phyloP scores from a whole-genome alignment of 2,113 vertebrate genomes.

The Ibidorhyncha struthersii region DNA sequence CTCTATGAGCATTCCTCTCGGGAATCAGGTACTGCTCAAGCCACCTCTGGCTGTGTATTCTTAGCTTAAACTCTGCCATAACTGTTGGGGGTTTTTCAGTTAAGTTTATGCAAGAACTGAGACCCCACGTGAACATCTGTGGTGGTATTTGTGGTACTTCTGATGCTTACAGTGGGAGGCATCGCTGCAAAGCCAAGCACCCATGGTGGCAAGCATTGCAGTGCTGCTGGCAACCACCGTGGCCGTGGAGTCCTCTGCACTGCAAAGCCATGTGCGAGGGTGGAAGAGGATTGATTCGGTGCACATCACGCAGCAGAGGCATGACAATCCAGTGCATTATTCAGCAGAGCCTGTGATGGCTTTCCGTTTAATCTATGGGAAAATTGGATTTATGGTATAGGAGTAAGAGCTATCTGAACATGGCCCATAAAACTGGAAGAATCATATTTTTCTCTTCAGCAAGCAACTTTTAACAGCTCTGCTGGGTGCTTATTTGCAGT shows the following conservation, averaged over 20 bases:
- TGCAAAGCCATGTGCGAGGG: accelerated
- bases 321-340: neutral
- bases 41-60: neutral
- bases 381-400: conserved; percentile 50
- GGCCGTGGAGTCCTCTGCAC: accelerated
- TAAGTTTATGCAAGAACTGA: neutral
- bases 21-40: accelerated
- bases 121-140: accelerated
- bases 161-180: accelerated
- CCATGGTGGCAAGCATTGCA: neutral
- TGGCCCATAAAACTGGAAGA: conserved; percentile 42
- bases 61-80: neutral
- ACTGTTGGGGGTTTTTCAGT: neutral
- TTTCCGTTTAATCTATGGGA: conserved; percentile 43
- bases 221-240: neutral
- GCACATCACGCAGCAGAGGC: neutral
- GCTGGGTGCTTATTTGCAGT: conserved; percentile 59
- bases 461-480: conserved; percentile 66
- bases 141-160: accelerated
- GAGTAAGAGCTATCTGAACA: conserved; percentile 44
- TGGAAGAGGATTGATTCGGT: neutral
- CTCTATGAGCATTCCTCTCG: neutral
- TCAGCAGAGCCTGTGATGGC: conserved; percentile 4
- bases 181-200: accelerated
- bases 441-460: conserved; percentile 51